Evolutionary conservation across 2,797 vertebrate species (phyloP), one percentile per base, ranked within the genome.

Genomic region (Leuciscus waleckii): DNA sequence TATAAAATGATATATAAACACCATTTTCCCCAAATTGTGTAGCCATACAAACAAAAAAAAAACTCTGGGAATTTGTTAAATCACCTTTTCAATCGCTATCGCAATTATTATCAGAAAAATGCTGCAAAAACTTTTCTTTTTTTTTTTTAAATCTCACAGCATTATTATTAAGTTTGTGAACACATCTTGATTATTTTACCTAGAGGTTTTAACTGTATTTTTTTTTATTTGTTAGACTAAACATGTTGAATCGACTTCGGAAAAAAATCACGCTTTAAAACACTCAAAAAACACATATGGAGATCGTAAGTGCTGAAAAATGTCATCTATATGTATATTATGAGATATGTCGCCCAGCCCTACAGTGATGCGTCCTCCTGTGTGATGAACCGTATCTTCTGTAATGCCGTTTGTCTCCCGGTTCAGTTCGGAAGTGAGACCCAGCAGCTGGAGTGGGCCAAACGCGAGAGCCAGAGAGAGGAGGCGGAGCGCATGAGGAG

Each of bases 391-490:
- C 1, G 17, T 23, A 21, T 19, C 17, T 67, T 43, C 2, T 51
- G 32, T 39, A 39, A 69, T 29, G 19, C n/a, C 13, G 2, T 43
- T 43, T 70, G 7, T 69, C n/a, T 63, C 69, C 43, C 13, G 54
- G 11, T 32, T 56, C 73, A 99, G 98, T 96, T 97, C 95, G 97
- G 97, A 96, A 99, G 93, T 97, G 98, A 99, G 93, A 95, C 93
- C 6, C 96, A 98, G 93, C 97, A 98, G 94, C 93, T 99, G 94
- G 97, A 97, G 2, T 98, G 98, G 98, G 98, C 97, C 83, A 98
- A 97, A 92, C 93, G 94, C 1, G 98, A 99, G 94, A 98, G 97
- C 11, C 95, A 98, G 88, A 96, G 95, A 68, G 97, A 96, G 54
- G 98, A 99, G 92, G 96, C 96, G 91, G 97, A 98, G 88, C 92